These are phyloP conservation scores for Nezara viridula DNA, from an alignment of 2,888 invertebrate genomes.

Conservation along the genomic window DNA sequence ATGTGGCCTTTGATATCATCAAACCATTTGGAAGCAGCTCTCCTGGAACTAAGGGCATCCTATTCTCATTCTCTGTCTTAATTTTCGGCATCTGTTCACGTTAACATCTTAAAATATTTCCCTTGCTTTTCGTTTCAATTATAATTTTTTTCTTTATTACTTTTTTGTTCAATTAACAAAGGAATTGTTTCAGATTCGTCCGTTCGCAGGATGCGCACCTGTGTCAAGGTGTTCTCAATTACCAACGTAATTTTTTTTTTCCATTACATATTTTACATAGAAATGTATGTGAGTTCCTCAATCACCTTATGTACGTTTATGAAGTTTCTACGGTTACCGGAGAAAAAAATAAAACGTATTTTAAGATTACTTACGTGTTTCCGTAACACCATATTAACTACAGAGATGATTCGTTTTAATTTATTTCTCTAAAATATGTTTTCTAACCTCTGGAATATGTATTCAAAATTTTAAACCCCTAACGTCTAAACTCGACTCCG, in stretches of 20 bases:
- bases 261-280: neutral
- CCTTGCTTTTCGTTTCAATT: constrained; percentile 10
- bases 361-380: too few species aligned
- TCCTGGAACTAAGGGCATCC: neutral
- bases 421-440: too few species aligned
- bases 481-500: too few species aligned
- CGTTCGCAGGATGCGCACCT: neutral
- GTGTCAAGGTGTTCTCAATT: neutral
- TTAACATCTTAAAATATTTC: constrained; percentile 20
- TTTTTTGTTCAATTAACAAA: constrained; percentile 1
- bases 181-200: neutral
- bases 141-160: neutral
- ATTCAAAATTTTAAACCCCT: too few species aligned
- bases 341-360: too few species aligned
- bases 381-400: too few species aligned
- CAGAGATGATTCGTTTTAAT: too few species aligned
- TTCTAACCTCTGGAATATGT: too few species aligned
- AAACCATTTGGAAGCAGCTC: constrained; percentile 20
- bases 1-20: constrained; percentile 10
- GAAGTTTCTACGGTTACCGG: too few species aligned
- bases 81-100: neutral
- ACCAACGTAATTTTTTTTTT: neutral
- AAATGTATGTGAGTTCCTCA: neutral
- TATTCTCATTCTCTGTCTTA: neutral
- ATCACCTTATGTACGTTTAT: neutral